Percentiles rank a stretch among this genome's conserved stretches.
phyloP scores from a whole-genome alignment of 2,797 vertebrate genomes.

The Erethizon dorsatum region DNA sequence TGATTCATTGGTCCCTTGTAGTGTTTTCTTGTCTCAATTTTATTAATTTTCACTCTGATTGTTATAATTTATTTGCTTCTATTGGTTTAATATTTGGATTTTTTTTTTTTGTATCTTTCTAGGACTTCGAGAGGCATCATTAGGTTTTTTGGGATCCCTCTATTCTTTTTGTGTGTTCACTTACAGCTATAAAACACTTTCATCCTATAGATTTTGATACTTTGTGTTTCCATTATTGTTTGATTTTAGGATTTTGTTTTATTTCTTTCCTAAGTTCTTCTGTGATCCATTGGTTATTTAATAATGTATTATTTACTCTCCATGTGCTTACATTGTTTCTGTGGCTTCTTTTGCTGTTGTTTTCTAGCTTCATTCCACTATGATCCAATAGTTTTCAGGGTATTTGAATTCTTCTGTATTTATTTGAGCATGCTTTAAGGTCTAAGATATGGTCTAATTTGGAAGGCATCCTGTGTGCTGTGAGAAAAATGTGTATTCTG shows the following conservation, averaged over 20 bases:
- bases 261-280: neutral
- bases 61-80: neutral
- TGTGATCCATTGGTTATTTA: neutral
- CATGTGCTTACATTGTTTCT: neutral
- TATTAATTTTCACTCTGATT: neutral
- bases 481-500: neutral
- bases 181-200: neutral
- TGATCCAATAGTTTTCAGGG: neutral
- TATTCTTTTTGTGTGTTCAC: neutral
- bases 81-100: neutral
- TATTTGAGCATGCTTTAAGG: neutral
- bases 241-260: neutral
- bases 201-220: neutral
- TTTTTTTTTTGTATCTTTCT: neutral
- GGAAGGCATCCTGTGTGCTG: neutral
- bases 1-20: neutral
- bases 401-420: neutral
- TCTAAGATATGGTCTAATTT: neutral
- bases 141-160: neutral
- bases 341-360: neutral
- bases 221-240: neutral
- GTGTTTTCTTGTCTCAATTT: neutral
- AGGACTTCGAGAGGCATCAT: neutral
- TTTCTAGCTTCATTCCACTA: neutral
- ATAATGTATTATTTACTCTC: neutral